Conservation (phyloP, 2,888 invertebrate genomes). For the Tenthredo livida region DNA sequence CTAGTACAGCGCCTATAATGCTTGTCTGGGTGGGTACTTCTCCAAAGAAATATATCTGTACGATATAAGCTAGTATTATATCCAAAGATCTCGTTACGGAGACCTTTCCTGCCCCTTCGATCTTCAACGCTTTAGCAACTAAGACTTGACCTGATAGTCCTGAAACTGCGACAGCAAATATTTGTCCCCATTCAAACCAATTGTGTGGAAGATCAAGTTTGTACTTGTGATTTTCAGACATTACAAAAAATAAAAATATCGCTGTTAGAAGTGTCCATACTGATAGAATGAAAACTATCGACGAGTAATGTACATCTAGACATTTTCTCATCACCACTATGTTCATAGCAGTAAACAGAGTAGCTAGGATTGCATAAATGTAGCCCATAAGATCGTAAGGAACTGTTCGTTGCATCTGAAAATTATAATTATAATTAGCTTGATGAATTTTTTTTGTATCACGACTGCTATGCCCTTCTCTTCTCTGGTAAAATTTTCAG, state of each 20-base stretch:
- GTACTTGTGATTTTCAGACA: conserved; percentile 65
- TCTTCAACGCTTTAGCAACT: conserved; percentile 77
- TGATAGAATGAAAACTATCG: conserved; percentile 77
- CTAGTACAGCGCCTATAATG: conserved; percentile 75
- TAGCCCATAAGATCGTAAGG: conserved; percentile 77
- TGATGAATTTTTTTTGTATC: not conserved
- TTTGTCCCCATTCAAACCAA: conserved; percentile 71
- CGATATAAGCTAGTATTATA: conserved; percentile 77
- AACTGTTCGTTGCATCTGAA: conserved; percentile 67
- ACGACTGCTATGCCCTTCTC: not conserved
- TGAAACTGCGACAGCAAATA: conserved; percentile 71
- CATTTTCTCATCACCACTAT: conserved; percentile 79
- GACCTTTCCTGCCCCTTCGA: conserved; percentile 79
- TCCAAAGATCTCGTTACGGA: conserved; percentile 79
- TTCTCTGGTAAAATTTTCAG: not conserved
- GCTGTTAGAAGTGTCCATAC: conserved; percentile 76
- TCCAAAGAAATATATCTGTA: conserved; percentile 77
- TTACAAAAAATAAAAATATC: conserved; percentile 68
- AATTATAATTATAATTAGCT: conserved; percentile 32
- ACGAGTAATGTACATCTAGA: conserved; percentile 77
- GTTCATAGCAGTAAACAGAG: conserved; percentile 78
- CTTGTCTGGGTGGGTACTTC: conserved; percentile 76
- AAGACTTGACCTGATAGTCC: conserved; percentile 78
- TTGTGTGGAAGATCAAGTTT: conserved; percentile 67
- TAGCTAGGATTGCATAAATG: conserved; percentile 76